Evolutionary conservation across 2,113 vertebrate genomes (phyloP).

Genomic region (Isichthys henryi): DNA sequence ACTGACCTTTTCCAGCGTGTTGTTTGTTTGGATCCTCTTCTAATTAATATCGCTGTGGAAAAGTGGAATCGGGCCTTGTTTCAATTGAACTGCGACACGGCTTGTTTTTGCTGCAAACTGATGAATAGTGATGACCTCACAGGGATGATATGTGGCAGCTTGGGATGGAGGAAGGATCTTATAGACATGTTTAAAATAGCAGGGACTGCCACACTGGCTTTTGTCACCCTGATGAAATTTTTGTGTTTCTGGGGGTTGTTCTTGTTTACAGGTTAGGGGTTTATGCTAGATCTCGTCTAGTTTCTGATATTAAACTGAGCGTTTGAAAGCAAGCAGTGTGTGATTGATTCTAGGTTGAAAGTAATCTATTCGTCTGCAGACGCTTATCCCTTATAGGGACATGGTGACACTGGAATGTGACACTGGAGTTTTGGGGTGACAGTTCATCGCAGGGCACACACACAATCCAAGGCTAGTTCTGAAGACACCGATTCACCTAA

Average conservation of each 20-base stretch:
- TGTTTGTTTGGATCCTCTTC: slow-evolving; percentile 29
- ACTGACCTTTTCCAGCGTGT: slow-evolving; percentile 33
- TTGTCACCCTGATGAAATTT: background rate
- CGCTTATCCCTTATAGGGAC: background rate
- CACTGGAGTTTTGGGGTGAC: background rate
- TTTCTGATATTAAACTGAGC: background rate
- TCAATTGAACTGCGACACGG: background rate
- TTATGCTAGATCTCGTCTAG: background rate
- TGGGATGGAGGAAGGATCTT: background rate
- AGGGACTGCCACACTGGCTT: background rate
- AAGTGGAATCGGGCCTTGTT: background rate
- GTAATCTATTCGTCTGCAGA: background rate
- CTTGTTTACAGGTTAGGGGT: background rate
- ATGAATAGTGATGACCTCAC: background rate
- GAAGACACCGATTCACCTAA: background rate
- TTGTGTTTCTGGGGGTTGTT: background rate
- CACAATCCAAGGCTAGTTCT: background rate
- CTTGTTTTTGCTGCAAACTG: background rate
- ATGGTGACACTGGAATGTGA: background rate
- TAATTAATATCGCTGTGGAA: slow-evolving; percentile 17
- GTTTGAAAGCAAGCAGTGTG: background rate
- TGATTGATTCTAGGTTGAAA: background rate
- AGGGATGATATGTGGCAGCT: background rate
- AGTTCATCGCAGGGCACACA: background rate
- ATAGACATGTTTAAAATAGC: background rate